Percentiles rank a stretch among this genome's conserved stretches.
Evolutionary conservation across 2,888 invertebrate species (phyloP).

Genomic region (Nematopogon swammerdamellus): DNA sequence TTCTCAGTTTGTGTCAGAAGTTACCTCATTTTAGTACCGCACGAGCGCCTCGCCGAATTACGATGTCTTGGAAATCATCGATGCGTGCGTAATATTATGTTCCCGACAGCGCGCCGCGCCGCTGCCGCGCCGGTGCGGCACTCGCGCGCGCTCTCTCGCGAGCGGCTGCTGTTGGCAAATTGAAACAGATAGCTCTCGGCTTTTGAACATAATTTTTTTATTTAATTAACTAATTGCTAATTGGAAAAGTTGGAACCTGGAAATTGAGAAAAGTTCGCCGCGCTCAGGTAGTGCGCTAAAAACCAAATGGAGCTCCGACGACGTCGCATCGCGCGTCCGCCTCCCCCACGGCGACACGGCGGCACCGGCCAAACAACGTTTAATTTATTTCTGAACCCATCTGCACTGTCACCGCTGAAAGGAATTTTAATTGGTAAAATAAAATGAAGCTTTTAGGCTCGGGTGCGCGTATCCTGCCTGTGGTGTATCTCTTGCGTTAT

Average conservation of each 20-base stretch:
- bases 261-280: neutral
- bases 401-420: neutral
- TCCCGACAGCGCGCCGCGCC: no score
- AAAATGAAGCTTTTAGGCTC: neutral
- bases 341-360: neutral
- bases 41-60: slow-evolving; percentile 34
- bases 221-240: slow-evolving; percentile 46
- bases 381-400: neutral
- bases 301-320: neutral
- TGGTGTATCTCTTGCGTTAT: no score
- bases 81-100: slow-evolving; percentile 43
- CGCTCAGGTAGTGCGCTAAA: neutral
- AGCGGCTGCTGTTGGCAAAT: no score
- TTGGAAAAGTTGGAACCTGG: slow-evolving; percentile 30
- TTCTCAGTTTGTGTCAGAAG: slow-evolving; percentile 36
- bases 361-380: neutral
- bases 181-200: no score
- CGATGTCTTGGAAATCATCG: slow-evolving; percentile 36
- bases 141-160: no score
- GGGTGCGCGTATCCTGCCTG: no score
- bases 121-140: no score
- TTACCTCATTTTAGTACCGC: slow-evolving; percentile 39
- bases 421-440: neutral
- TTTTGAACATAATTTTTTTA: neutral
- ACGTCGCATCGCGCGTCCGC: neutral